phyloP scores from a whole-genome alignment of 2,888 invertebrate genomes.

The Drosophila anceps region DNA sequence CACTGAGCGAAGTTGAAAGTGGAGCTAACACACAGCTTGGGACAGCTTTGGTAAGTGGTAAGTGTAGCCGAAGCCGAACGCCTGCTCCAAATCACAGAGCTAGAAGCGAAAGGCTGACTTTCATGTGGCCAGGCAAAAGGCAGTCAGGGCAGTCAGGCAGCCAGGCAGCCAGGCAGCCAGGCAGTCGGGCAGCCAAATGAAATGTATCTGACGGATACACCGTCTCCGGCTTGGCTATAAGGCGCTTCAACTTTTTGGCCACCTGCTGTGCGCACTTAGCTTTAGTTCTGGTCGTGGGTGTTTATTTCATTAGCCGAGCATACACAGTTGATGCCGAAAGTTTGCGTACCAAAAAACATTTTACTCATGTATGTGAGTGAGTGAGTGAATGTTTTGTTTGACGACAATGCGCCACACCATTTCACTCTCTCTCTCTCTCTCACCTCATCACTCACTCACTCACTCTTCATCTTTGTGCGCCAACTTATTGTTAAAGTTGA shows the following conservation, averaged over 20 bases:
- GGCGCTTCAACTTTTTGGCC: slow-evolving; percentile 58
- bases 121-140: slow-evolving; percentile 3
- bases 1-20: slow-evolving; percentile 28
- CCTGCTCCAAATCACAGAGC: slow-evolving; percentile 39
- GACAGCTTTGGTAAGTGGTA: slow-evolving; percentile 25
- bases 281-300: slow-evolving; percentile 60
- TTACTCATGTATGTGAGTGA: slow-evolving; percentile 48
- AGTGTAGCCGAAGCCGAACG: slow-evolving; percentile 31
- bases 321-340: slow-evolving; percentile 66
- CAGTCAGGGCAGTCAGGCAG: slow-evolving; percentile 1
- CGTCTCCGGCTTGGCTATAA: slow-evolving; percentile 35
- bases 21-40: slow-evolving; percentile 10
- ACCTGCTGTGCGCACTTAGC: slow-evolving; percentile 69
- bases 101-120: slow-evolving; percentile 50
- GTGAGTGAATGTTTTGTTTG: slow-evolving; percentile 37
- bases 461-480: slow-evolving; percentile 29
- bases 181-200: slow-evolving; percentile 39
- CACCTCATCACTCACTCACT: background rate
- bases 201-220: slow-evolving; percentile 72
- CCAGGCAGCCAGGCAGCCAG: slow-evolving; percentile 4
- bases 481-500: slow-evolving; percentile 81
- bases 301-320: slow-evolving; percentile 67
- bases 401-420: slow-evolving; percentile 12
- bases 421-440: background rate
- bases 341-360: slow-evolving; percentile 50